Conservation (phyloP, 2,888 invertebrate genomes). For the Parapristionchus giblindavisi region DNA sequence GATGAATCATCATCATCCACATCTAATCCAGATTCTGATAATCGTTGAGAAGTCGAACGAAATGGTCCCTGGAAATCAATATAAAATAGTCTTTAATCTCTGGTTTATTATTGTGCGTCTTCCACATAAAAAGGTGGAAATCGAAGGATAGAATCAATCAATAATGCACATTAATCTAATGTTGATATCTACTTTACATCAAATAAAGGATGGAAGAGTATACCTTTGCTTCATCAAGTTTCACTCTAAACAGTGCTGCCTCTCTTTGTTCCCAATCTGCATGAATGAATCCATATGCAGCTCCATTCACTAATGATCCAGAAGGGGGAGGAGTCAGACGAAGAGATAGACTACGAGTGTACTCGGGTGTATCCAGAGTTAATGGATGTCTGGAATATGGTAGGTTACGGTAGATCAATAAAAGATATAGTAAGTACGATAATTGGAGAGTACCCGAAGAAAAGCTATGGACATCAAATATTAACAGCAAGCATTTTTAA, state of each 20-base stretch:
- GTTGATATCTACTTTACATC: not conserved
- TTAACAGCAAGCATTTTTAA: too few relatives aligned
- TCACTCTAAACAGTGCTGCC: constrained; percentile 25
- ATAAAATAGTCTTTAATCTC: not conserved
- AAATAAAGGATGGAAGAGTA: not conserved
- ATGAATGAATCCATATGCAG: constrained; percentile 21
- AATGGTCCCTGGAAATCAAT: constrained; percentile 20
- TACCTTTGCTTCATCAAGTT: constrained; percentile 14
- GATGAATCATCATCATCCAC: constrained; percentile 6
- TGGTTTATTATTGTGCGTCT: not conserved
- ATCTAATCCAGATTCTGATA: not conserved
- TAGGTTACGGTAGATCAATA: too few relatives aligned
- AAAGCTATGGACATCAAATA: too few relatives aligned
- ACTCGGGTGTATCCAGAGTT: constrained; percentile 8
- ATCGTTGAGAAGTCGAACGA: not conserved
- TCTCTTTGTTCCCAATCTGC: constrained; percentile 30
- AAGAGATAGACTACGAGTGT: constrained; percentile 8
- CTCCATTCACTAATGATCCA: not conserved
- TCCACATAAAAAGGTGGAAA: not conserved
- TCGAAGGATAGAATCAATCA: not conserved
- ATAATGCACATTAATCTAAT: not conserved
- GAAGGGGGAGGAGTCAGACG: not conserved
- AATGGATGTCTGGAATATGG: constrained; percentile 1
- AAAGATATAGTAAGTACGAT: too few relatives aligned
- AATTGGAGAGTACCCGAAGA: too few relatives aligned